phyloP scores from a whole-genome alignment of 2,113 vertebrate species.

The Equus przewalskii region DNA sequence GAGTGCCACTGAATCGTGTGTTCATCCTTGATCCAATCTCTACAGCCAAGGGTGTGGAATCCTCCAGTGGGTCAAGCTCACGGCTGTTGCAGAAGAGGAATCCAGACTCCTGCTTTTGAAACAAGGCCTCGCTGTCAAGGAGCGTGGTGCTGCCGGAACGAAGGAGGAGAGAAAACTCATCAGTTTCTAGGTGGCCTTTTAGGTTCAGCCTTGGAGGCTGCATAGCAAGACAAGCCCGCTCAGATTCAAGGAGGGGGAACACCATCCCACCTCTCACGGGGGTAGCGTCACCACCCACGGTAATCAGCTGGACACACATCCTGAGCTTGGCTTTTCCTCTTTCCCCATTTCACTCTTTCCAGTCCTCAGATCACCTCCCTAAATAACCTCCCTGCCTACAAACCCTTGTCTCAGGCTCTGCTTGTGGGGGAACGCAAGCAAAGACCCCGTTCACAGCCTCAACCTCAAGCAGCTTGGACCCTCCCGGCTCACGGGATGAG shows the following conservation, averaged over 20 bases:
- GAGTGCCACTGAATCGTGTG: not conserved
- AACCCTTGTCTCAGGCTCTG: not conserved
- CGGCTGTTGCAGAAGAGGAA: not conserved
- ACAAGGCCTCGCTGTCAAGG: not conserved
- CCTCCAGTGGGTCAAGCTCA: not conserved
- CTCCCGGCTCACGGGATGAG: not conserved
- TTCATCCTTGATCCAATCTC: not conserved
- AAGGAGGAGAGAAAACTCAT: not conserved
- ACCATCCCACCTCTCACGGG: not conserved
- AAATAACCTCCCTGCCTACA: not conserved
- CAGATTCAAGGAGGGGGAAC: not conserved
- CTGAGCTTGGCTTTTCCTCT: not conserved
- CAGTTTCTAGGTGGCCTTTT: not conserved
- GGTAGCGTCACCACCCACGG: accelerated
- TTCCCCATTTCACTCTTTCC: not conserved
- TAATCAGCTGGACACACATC: not conserved
- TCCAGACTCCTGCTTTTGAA: not conserved
- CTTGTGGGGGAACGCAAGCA: too few relatives aligned
- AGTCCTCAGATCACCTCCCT: not conserved
- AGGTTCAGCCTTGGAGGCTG: not conserved
- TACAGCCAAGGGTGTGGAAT: not conserved
- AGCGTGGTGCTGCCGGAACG: not conserved
- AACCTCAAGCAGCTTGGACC: not conserved
- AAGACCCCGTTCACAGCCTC: not conserved
- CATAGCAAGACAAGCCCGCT: not conserved